Percentiles rank a stretch among this genome's conserved stretches.
Evolutionary conservation across 2,888 invertebrate genomes (phyloP).

Genomic region (Drosophila nr. perissopoda): DNA sequence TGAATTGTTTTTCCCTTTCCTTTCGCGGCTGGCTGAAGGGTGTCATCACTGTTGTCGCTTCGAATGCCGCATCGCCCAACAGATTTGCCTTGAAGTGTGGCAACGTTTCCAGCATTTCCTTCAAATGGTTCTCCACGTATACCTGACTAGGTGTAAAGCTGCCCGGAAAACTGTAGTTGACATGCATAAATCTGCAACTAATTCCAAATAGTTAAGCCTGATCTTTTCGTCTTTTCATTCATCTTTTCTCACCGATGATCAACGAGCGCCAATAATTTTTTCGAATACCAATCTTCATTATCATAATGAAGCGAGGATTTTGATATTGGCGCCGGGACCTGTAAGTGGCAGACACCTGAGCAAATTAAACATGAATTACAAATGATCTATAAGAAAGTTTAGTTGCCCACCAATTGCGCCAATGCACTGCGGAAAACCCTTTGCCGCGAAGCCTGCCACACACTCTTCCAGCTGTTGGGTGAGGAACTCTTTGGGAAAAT

Average conservation of each 20-base stretch:
- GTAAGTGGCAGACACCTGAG: not conserved
- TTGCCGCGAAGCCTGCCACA: not conserved
- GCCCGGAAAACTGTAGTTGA: not conserved
- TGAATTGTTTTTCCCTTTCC: not conserved
- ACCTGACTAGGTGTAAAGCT: not conserved
- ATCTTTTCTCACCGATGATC: slow-evolving; percentile 5
- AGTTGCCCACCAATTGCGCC: slow-evolving; percentile 7
- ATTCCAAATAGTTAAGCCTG: not conserved
- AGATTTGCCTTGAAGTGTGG: not conserved
- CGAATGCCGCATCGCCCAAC: not conserved
- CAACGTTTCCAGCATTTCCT: not conserved
- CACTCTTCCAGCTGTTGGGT: slow-evolving; percentile 1
- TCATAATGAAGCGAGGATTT: not conserved
- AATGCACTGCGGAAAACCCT: slow-evolving; percentile 12
- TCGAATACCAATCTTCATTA: not conserved
- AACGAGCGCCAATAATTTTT: slow-evolving; percentile 9
- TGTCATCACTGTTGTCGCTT: slow-evolving; percentile 9
- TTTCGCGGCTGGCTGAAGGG: not conserved
- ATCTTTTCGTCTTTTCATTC: not conserved
- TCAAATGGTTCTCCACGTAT: not conserved
- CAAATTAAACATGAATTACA: not conserved
- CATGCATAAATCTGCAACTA: slow-evolving; percentile 13
- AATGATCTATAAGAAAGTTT: not conserved
- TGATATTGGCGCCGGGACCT: not conserved
- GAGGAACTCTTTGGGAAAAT: slow-evolving; percentile 11